Evolutionary conservation across 2,113 vertebrate species (phyloP).

Genomic region (human): GRCh38 chr1:33439001-33439500

Average conservation of each 20-base stretch:
- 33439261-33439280: background rate
- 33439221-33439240: background rate
- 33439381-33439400: background rate
- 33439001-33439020: background rate
- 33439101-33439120: background rate
- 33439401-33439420: background rate
- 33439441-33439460: background rate
- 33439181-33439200: background rate
- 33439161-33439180: background rate
- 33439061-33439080: background rate
- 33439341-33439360: background rate
- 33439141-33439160: background rate
- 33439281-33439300: background rate
- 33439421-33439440: background rate
- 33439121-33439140: too few relatives aligned
- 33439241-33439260: background rate
- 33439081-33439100: background rate
- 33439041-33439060: background rate
- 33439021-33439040: background rate
- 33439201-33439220: background rate
- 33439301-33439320: background rate
- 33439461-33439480: background rate
- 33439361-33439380: background rate
- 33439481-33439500: background rate
- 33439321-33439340: background rate